Conservation (phyloP, 2,888 invertebrate genomes). For the Aporophyla lueneburgensis region DNA sequence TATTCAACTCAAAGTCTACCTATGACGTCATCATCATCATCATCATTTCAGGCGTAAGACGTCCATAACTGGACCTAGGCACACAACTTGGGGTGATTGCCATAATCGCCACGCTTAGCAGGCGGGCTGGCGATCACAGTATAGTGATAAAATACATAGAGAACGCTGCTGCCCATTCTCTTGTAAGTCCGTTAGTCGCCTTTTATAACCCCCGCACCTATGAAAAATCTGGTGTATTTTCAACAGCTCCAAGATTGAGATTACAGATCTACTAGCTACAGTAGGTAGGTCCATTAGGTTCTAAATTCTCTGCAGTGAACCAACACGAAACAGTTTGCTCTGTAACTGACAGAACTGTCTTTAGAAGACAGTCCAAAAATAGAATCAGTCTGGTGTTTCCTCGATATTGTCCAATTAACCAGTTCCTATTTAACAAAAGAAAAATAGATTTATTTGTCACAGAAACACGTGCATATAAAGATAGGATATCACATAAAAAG, state of each 20-base stretch:
- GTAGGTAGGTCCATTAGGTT: not conserved
- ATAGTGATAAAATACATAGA: no score
- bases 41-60: no score
- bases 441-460: no score
- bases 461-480: no score
- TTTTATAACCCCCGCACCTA: no score
- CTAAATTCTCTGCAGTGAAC: conserved; percentile 26
- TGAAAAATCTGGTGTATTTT: not conserved
- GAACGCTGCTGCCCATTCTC: no score
- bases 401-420: not conserved
- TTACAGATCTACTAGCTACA: conserved; percentile 4
- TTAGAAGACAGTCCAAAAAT: conserved; percentile 31
- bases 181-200: no score
- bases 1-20: not conserved
- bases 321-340: conserved; percentile 25
- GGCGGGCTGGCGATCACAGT: no score
- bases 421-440: not conserved
- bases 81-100: no score
- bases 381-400: conserved; percentile 19
- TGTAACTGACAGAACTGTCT: conserved; percentile 46
- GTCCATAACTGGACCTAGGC: no score
- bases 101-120: no score
- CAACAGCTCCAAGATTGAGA: not conserved
- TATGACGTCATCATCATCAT: not conserved
- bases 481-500: no score